Evolutionary conservation across 64 coral and sea anemone genomes (phyloP), one percentile per base, ranked within the genome.

Genomic region (Anthopleura sola): DNA sequence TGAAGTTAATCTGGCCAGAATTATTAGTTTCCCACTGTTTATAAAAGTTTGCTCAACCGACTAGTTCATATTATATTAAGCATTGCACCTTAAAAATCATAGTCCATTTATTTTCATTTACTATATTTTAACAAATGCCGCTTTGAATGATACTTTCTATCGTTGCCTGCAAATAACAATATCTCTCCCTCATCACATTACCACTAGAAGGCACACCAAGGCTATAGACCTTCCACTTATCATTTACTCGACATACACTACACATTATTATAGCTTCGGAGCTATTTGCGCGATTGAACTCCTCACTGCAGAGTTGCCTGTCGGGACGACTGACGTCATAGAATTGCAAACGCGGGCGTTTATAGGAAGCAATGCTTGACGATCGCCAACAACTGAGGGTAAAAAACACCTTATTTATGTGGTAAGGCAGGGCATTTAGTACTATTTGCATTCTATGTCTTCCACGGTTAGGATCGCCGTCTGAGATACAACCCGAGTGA

Each of bases 321-420:
- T 44, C 39, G 16, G 76, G 76, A 79, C 44, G 31, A 23, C 19
- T 36, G 7, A 48, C 24, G 44, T 79, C 76, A 33, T 79, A 79
- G 44, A 79, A 79, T 10, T 79, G 76, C 66, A 79, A 44, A 33
- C 76, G 36, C 5, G 76, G 76, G 18, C 76, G 17, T 79, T 28
- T 6, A 19, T 79, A 79, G 20, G 38, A 18, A 44, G 76, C 76
- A 79, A 79, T 79, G 37, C 76, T 79, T 14, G 76, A 18, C 5
- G 76, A 20, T 12, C 44, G 85, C 89, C 89, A 91, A 9, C 89
- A 86, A 37, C 89, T 91, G 20, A 91, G 37, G 3, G 89, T 91
- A 18, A 91, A 86, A 46, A 91, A 91, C 6, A 91, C 83, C 75
- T 86, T 91, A 64, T 91, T 55, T 49, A 91, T 86, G 8, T 55